Evolutionary conservation across 2,113 vertebrate species (phyloP), one percentile per base, ranked within the genome.

Genomic region (Sinocyclocheilus maitianheensis): DNA sequence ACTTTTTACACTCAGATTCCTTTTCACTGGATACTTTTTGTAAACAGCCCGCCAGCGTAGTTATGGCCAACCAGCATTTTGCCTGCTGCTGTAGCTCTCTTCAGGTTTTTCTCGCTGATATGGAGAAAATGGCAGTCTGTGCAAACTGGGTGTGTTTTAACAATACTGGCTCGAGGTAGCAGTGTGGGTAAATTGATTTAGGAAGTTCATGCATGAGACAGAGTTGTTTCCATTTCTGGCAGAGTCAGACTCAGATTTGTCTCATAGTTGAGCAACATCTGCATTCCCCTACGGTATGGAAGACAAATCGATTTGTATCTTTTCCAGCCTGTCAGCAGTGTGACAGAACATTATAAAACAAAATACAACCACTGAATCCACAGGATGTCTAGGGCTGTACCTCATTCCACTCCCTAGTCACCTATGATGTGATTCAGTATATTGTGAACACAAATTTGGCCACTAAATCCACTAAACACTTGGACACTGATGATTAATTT

Each of bases 251-350:
- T 58, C 16, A 75, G 43, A 77, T 74, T 63, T 86, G 34, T 69
- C 58, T 77, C 58, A 53, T 69, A 84, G 34, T 60, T 84, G 79
- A 88, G 51, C 84, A 65, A 67, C 46, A 24, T 72, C 51, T 78
- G 18, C 95, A 94, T 77, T 93, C 90, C 86, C 80, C 75, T 5
- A 96, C 93, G 86, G 95, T 94, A 90, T 93, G 87, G 4, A 90
- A 92, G 91, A 97, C 95, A 93, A 96, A 97, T 92, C 95, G 94
- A 90, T 95, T 93, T 84, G 85, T n/a, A 90, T 90, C 91, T 91
- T 90, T 87, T 90, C 80, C 82, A 84, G 83, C 84, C 87, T 87
- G 87, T 91, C 87, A 89, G 88, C 87, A 91, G 87, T 87, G 84
- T 89, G 90, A 92, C 91, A 88, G 89, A 91, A 91, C 55, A 75